Evolutionary conservation across 2,797 vertebrate genomes (phyloP), one percentile per base, ranked within the genome.

Genomic region (Lagodon rhomboides): DNA sequence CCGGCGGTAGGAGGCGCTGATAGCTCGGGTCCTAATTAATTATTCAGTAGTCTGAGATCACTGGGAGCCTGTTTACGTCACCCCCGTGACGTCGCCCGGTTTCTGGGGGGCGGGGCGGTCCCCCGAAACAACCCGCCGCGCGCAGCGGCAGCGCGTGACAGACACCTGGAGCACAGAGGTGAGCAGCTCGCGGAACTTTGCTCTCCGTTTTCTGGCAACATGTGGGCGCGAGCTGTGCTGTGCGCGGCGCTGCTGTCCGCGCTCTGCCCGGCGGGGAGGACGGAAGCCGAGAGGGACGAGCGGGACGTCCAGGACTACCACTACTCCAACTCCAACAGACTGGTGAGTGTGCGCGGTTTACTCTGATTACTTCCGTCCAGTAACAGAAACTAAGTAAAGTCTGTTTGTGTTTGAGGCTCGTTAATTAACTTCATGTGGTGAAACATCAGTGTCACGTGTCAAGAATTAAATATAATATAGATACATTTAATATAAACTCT

Each of bases 271-370:
- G 70, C 82, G 53, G 91, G 87, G 11, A 81, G 82, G 23, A 90
- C 89, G 68, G 93, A 95, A 58, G 84, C 86, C 80, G 94, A 95
- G 69, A 77, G 94, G 88, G 93, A 94, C 68, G 84, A 88, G 64
- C 87, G 95, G 72, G 93, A 90, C 12, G 86, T 95, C 2, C 91
- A 91, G 56, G 93, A 96, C 82, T 91, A 91, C 58, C 90, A 82
- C 1, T 91, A 94, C 89, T 20, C 59, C 25, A 93, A 93, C 79
- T 85, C 92, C 43, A 94, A 93, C 85, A 93, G 95, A 68, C 92
- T 96, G 89, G 55, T 70, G 53, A 0, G 66, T 51, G n/a, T n/a
- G n/a, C n/a, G 27, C 27, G 27, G 27, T 4, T 27, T 34, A 34
- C 27, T 34, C 30, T 34, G 30, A 27, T 27, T 27, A 27, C 27